phyloP scores from a whole-genome alignment of 2,113 vertebrate species.

The Tetraodon nigroviridis region DNA sequence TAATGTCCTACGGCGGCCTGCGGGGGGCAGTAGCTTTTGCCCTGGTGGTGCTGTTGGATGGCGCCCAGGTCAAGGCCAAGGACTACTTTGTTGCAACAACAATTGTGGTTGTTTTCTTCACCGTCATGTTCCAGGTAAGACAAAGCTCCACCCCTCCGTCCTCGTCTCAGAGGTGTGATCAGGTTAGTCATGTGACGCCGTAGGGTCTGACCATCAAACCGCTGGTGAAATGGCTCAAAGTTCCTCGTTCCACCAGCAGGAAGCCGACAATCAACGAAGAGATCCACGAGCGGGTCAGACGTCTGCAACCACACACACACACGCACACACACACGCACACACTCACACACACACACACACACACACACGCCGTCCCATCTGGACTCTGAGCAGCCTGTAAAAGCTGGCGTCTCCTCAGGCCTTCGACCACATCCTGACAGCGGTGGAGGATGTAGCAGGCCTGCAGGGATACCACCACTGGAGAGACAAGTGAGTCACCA shows the following conservation, averaged over 20 bases:
- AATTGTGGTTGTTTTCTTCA: constrained; percentile 96
- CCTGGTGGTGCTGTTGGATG: constrained; percentile 87
- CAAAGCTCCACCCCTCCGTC: not conserved
- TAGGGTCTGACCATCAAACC: constrained; percentile 97
- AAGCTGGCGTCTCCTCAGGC: constrained; percentile 65
- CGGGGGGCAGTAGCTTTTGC: constrained; percentile 93
- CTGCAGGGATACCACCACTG: constrained; percentile 96
- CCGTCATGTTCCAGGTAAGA: constrained; percentile 94
- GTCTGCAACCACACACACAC: not conserved
- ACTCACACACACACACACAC: no score
- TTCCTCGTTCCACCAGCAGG: constrained; percentile 89
- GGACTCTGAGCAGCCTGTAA: no score
- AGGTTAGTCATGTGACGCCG: not conserved
- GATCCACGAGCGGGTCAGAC: constrained; percentile 88
- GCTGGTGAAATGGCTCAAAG: constrained; percentile 93
- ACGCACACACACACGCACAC: no score
- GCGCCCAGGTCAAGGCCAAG: constrained; percentile 85
- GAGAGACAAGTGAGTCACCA: constrained; percentile 87
- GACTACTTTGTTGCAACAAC: constrained; percentile 96
- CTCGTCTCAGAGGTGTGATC: not conserved
- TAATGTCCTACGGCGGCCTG: constrained; percentile 97
- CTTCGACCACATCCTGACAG: constrained; percentile 95
- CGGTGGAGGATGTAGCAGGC: constrained; percentile 94
- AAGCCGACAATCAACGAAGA: constrained; percentile 95
- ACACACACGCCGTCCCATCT: no score